Evolutionary conservation across 2,888 invertebrate genomes (phyloP), one percentile per base, ranked within the genome.

Genomic region (Diachrysia chrysitis): DNA sequence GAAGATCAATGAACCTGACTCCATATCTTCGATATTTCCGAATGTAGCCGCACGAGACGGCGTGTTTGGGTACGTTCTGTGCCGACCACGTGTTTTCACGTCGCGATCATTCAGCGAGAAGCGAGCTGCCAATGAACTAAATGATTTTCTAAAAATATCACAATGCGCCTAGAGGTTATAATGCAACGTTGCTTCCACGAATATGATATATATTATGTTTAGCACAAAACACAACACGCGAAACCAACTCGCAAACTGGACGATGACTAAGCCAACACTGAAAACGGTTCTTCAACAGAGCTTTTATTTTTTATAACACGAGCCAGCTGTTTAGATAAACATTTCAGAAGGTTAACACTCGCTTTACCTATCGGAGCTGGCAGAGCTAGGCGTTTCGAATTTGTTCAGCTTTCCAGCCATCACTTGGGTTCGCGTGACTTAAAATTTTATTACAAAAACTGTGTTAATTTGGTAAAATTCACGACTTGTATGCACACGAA

Each of bases 341-440:
- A 93, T 85, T 85, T 81, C 75, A 81, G 84, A 83, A 89, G 87
- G 88, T 90, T 90, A 91, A 82, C 87, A 89, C 89, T 84, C 85
- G 87, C 82, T 90, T 94, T 97, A 98, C 98, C 98, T 98, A 95
- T 98, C 98, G 76, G 98, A 98, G 93, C 98, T 98, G 77, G 98
- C 98, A 71, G 98, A 98, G 90, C 98, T 98, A 83, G 98, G 98
- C 80, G 98, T 98, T 94, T 98, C 98, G 87, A 97, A 97, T 90
- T 96, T 96, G 86, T 96, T 96, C 89, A 95, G 89, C 89, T 93
- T 95, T 79, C 94, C 95, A 90, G 95, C 93, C 95, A 95, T 95
- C 82, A 88, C 89, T 88, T 85, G 83, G 65, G 66, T 80, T 81
- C 85, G 81, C 83, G 81, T 82, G 83, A 82, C 70, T 66, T 69